phyloP scores from a whole-genome alignment of 2,113 vertebrate species.

The Mesitornis unicolor region DNA sequence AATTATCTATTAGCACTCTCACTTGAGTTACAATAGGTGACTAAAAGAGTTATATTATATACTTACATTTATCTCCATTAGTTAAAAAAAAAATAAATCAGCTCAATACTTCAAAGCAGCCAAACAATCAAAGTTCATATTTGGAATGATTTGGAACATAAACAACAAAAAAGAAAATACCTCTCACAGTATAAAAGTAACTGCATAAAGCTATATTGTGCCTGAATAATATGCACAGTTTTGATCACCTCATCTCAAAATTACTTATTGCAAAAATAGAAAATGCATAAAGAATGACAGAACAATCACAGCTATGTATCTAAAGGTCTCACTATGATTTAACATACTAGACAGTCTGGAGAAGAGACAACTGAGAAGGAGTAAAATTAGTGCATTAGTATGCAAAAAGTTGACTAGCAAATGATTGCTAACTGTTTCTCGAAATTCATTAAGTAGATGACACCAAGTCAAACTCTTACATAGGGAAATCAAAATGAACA shows the following conservation, averaged over 20 bases:
- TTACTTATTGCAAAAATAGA: not conserved
- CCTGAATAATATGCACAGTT: not conserved
- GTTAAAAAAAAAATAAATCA: not conserved
- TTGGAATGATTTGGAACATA: not conserved
- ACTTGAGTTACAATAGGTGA: not conserved
- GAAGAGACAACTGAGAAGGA: not conserved
- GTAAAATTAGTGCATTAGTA: not conserved
- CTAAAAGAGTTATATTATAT: not conserved
- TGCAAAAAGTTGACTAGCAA: not conserved
- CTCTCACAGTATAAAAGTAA: not conserved
- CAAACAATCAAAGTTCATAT: not conserved
- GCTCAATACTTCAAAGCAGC: not conserved
- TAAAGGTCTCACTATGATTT: not conserved
- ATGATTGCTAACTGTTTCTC: not conserved
- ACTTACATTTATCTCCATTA: not conserved
- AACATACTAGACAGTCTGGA: not conserved
- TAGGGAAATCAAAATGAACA: not conserved
- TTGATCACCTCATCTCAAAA: not conserved
- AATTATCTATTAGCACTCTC: not conserved
- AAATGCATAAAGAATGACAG: not conserved
- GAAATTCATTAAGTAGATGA: not conserved
- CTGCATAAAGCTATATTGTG: not conserved
- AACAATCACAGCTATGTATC: not conserved
- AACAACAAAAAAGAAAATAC: not conserved
- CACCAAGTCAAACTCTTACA: not conserved